Evolutionary conservation across 1,140 invertebrate species (phyloP).

Genomic region (Atta texana): DNA sequence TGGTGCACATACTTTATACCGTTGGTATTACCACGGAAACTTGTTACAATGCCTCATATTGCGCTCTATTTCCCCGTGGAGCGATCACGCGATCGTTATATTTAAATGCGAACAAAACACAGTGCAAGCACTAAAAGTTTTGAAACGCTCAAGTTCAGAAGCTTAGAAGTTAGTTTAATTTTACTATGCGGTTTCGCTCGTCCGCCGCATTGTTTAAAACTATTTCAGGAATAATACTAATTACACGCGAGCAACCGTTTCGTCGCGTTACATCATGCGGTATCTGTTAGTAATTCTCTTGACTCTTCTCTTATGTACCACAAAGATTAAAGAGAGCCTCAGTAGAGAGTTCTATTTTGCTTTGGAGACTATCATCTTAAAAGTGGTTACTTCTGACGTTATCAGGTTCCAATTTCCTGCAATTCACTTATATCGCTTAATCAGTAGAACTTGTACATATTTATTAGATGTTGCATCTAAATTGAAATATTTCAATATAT

Average conservation of each 20-base stretch:
- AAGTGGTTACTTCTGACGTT: conserved; percentile 13
- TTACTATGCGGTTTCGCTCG: not conserved
- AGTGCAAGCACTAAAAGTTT: conserved; percentile 6
- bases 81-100: conserved; percentile 54
- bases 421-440: conserved; percentile 15
- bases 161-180: conserved; percentile 51
- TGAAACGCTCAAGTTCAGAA: not conserved
- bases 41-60: conserved; percentile 16
- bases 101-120: conserved; percentile 50
- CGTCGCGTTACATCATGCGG: conserved; percentile 30
- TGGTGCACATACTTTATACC: conserved; percentile 9
- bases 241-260: conserved; percentile 35
- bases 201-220: conserved; percentile 42
- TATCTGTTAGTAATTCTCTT: conserved; percentile 41
- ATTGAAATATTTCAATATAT: conserved; percentile 11
- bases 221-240: conserved; percentile 60
- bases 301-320: not conserved
- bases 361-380: conserved; percentile 18
- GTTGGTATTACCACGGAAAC: conserved; percentile 16
- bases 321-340: not conserved
- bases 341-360: not conserved
- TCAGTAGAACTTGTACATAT: not conserved
- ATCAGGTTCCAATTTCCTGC: not conserved
- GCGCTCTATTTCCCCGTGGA: conserved; percentile 31
- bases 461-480: conserved; percentile 4